Evolutionary conservation across 2,113 vertebrate genomes (phyloP), one percentile per base, ranked within the genome.

Genomic region (Leptosomus discolor): DNA sequence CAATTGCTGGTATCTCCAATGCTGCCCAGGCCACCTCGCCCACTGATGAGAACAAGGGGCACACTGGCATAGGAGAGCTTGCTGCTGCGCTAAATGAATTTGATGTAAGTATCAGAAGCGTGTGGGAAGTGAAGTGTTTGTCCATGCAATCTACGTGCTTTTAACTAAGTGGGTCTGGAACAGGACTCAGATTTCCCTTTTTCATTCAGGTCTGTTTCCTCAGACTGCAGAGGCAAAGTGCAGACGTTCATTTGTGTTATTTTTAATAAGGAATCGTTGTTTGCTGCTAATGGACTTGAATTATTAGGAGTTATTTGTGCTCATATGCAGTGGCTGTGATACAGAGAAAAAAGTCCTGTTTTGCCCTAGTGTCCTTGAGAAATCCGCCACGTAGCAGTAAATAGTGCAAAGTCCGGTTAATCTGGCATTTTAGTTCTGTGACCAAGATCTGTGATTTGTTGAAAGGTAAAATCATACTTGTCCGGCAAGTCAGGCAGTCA

Each of bases 11-110:
- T 22, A 99, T 99, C 92, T 99, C 99, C 84, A 99, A 99, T 1
- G 99, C 99, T 36, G 99, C 99, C 50, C 99, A 99, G 97, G 99
- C 99, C 96, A 99, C 99, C 90, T 99, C 99, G 0, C 99, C 99
- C 92, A 99, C 98, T 0, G 99, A 99, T 6, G 99, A 99, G 97
- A 99, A 99, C 97, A 99, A 99, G 70, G 99, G 99, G 23, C 99
- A 99, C 87, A 99, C 99, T 9, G 99, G 99, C 92, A 99, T 99
- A 8, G 99, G 99, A 22, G 99, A 99, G 76, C 98, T 99, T 39
- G 99, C 99, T 10, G 99, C 99, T 23, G 99, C 99, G 20, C 98
- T 99, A 95, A 99, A 99, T 92, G 99, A 99, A 94, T 99, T 99
- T 79, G 99, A 99, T 67, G 99, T 99, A 97, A 99, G 99, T 98